Conservation (phyloP, 2,888 invertebrate species). For the Palloptera scutellata region DNA sequence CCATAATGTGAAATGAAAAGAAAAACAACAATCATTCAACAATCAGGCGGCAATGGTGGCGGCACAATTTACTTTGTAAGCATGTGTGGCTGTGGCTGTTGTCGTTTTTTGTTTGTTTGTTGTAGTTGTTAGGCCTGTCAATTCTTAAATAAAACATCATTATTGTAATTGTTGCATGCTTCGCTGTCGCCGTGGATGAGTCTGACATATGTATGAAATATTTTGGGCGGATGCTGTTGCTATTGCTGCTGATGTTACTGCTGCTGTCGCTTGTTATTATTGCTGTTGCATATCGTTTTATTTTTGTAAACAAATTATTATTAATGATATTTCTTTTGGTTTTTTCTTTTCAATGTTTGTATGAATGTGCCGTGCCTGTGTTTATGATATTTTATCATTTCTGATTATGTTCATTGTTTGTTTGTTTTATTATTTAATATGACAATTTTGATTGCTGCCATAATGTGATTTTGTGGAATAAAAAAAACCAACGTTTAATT, state of each 20-base stretch:
- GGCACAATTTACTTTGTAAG: neutral
- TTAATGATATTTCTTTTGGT: conserved; percentile 47
- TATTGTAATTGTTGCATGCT: conserved; percentile 31
- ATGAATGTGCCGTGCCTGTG: neutral
- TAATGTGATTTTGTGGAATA: neutral
- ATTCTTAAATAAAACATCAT: conserved; percentile 27
- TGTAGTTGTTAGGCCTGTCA: conserved; percentile 27
- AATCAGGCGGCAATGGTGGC: neutral
- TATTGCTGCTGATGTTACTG: neutral
- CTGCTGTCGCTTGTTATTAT: neutral
- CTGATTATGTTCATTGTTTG: too few relatives aligned
- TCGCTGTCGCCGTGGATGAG: neutral
- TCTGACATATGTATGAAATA: conserved; percentile 8
- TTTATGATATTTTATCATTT: neutral
- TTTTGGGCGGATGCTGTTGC: neutral
- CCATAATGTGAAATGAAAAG: too few relatives aligned
- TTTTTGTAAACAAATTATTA: conserved; percentile 47
- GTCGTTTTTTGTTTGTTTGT: conserved; percentile 23
- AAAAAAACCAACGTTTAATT: too few relatives aligned
- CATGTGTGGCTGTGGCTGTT: neutral
- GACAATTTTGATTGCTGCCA: conserved; percentile 1
- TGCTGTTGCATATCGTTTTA: neutral
- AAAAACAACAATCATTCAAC: neutral
- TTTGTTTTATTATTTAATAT: neutral
- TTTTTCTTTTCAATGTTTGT: neutral